Conservation (phyloP, 2,888 invertebrate genomes). For the Perizoma flavofasciatum region DNA sequence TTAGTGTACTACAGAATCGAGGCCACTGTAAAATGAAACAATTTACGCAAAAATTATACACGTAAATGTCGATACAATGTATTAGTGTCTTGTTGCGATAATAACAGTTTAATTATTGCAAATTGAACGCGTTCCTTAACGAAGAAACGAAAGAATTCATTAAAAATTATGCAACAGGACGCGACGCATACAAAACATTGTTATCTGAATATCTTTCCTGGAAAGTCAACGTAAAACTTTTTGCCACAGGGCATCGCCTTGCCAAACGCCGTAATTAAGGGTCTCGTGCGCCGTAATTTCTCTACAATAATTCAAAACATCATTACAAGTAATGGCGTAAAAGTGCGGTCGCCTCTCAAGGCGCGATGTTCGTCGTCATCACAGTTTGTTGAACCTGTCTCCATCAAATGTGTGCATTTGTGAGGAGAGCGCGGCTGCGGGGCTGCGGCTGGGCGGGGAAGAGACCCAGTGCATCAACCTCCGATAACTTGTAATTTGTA, state of each 20-base stretch:
- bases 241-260: slow-evolving; percentile 52
- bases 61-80: slow-evolving; percentile 14
- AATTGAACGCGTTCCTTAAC: slow-evolving; percentile 12
- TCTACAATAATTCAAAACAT: slow-evolving; percentile 69
- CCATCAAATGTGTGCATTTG: slow-evolving; percentile 73
- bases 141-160: slow-evolving; percentile 15
- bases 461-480: slow-evolving; percentile 76
- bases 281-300: slow-evolving; percentile 54
- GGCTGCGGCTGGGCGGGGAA: slow-evolving; percentile 47
- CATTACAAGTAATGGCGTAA: slow-evolving; percentile 70
- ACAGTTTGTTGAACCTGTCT: slow-evolving; percentile 79
- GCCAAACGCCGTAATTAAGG: slow-evolving; percentile 57
- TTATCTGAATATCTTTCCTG: slow-evolving; percentile 51
- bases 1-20: slow-evolving; percentile 12
- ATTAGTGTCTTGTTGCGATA: slow-evolving; percentile 16
- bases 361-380: slow-evolving; percentile 49
- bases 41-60: slow-evolving; percentile 20
- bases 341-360: slow-evolving; percentile 57
- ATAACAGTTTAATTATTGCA: slow-evolving; percentile 20
- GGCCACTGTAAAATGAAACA: slow-evolving; percentile 7
- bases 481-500: slow-evolving; percentile 80
- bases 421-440: slow-evolving; percentile 52
- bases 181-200: slow-evolving; percentile 39
- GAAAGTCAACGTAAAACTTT: slow-evolving; percentile 44
- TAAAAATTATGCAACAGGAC: slow-evolving; percentile 34